Percentiles rank a stretch among this genome's conserved stretches.
phyloP scores from a whole-genome alignment of 92 coral and sea anemone species.

The Zoanthus solanderi region DNA sequence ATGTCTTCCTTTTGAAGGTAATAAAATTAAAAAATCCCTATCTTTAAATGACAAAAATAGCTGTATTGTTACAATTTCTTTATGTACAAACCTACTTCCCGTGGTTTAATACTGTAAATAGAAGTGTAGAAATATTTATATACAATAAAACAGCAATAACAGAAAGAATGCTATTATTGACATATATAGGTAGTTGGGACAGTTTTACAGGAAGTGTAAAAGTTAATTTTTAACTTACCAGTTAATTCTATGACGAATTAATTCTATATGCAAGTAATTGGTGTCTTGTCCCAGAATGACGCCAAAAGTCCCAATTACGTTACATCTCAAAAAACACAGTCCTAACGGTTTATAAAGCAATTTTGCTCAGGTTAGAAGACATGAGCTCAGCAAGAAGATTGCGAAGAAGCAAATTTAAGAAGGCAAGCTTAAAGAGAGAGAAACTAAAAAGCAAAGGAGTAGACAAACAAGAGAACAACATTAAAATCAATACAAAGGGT shows the following conservation, averaged over 20 bases:
- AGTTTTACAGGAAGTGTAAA: not conserved
- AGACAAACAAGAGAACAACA: too few relatives aligned
- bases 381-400: constrained; percentile 1
- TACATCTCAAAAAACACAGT: constrained; percentile 2
- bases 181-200: not conserved
- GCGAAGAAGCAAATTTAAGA: not conserved
- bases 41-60: not conserved
- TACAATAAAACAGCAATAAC: not conserved
- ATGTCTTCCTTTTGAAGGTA: too few relatives aligned
- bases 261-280: too few relatives aligned
- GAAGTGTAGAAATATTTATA: not conserved
- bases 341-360: constrained; percentile 22
- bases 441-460: not conserved
- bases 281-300: not conserved
- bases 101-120: not conserved
- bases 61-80: not conserved
- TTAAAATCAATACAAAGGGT: too few relatives aligned
- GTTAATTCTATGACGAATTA: not conserved
- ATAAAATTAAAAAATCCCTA: not conserved
- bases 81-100: not conserved
- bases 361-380: not conserved
- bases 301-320: constrained; percentile 12
- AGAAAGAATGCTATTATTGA: not conserved
- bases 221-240: constrained; percentile 8
- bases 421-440: not conserved